These are phyloP conservation scores for Hecatera dysodea DNA, from an alignment of 2,888 invertebrate species.

Conservation along the genomic window DNA sequence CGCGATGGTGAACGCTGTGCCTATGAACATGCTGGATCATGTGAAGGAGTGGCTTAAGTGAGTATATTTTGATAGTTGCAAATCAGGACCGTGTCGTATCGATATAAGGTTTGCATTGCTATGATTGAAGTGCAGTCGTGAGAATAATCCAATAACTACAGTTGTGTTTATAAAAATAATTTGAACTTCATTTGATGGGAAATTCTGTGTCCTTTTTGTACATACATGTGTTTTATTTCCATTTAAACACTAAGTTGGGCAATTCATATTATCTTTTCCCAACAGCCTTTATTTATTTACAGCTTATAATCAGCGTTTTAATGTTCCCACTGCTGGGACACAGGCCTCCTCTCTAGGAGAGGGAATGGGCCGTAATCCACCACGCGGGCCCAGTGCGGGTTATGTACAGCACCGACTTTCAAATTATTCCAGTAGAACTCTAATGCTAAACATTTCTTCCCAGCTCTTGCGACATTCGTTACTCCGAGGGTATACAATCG, in stretches of 20 bases:
- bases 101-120: background rate
- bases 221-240: no score
- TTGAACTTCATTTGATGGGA: background rate
- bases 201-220: background rate
- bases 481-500: conserved; percentile 99
- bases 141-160: background rate
- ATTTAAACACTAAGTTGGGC: no score
- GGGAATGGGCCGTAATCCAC: no score
- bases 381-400: no score
- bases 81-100: background rate
- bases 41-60: conserved; percentile 99
- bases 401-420: background rate
- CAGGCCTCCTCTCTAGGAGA: no score
- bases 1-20: conserved; percentile 99
- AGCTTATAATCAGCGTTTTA: no score
- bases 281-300: background rate
- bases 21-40: conserved; percentile 99
- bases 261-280: no score
- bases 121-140: background rate
- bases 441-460: conserved; percentile 52
- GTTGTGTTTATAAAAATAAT: background rate
- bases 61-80: conserved; percentile 77
- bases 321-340: no score
- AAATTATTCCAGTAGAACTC: background rate
- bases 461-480: conserved; percentile 98